Base-by-base conservation (phyloP, 37 sponge, comb jelly and placozoan genomes). In the Beroe ovata region DNA sequence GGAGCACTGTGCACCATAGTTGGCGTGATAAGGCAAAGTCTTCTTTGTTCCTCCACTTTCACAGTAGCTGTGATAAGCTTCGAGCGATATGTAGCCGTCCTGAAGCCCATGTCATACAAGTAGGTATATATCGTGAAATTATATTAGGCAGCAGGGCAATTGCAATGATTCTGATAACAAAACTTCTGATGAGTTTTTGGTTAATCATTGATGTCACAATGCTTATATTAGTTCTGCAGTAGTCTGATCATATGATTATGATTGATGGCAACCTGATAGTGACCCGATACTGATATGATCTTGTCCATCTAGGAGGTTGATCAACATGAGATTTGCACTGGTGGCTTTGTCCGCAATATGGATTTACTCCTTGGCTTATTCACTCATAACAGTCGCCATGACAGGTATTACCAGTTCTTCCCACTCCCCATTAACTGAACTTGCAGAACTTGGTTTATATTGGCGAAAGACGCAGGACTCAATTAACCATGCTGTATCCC, bases 21-120 rank as follows among this genome's bases (percentile, higher is more conserved):
- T 1, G 84, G 84, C 11, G 84, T 77, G 42, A 23, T 77, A n/a
- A 11, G 84, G 23, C 84, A 77, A 54, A 77, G 18, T 25, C 47
- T 77, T 8, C 84, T 77, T 3, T 77, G 84, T 20, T 77, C 84
- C 23, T 77, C 84, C 26, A 77, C 84, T 3, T 77, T 32, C 84
- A 77, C 84, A 4, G 33, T 77, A 6, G 84, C 84, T 26, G 54
- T 35, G 8, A 77, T 77, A 30, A 77, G 84, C 23, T 77, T 32
- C 47, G 84, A 77, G 84, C 3, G 84, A 23, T 77, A 32, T 41
- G 22, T 77, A 18, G 84, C 54, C 21, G 84, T 77, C 8, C 26
- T 4, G 21, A 11, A 35, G 21, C 84, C 84, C 38, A 40, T 77
- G 84, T 77, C 84, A 8, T 77, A 77, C 84, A 77, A 77, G 84